Conservation (phyloP, 1,140 invertebrate species). For the Rhyacophila brunnea region DNA sequence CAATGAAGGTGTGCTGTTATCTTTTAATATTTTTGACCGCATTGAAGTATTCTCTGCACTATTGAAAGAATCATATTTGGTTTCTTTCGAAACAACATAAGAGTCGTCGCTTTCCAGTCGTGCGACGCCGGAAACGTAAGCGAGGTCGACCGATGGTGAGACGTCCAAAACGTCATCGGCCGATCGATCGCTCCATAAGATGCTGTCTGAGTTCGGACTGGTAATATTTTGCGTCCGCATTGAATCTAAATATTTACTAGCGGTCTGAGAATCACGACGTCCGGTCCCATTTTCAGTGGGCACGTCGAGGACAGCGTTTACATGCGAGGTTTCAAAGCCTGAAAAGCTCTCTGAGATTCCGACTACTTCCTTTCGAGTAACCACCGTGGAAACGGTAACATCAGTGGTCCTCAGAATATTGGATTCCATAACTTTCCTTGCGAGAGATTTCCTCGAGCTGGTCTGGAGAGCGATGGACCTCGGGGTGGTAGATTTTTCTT, state of each 20-base stretch:
- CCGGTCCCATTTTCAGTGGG: neutral
- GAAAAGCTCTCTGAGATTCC: neutral
- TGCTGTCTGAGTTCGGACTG: no score
- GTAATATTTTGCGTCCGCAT: neutral
- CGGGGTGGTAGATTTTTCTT: slow-evolving; percentile 1
- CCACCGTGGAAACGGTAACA: neutral
- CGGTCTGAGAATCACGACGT: neutral
- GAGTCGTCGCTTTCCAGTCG: no score
- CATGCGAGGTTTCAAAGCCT: neutral
- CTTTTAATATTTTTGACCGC: no score
- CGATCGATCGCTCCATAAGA: no score
- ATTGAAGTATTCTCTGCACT: no score
- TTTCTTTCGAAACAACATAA: no score
- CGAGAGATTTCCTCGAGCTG: slow-evolving; percentile 44
- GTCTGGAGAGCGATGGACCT: slow-evolving; percentile 34
- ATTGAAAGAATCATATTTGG: no score
- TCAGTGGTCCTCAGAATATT: slow-evolving; percentile 42
- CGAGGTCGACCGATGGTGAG: no score
- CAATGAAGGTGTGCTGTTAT: no score
- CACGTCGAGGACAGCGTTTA: neutral
- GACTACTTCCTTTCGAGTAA: slow-evolving; percentile 2
- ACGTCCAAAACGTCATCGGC: no score
- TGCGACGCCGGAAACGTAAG: no score
- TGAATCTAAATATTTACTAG: slow-evolving; percentile 3
- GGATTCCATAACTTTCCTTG: slow-evolving; percentile 46